phyloP scores from a whole-genome alignment of 2,888 invertebrate species.

The Tinea pellionella region DNA sequence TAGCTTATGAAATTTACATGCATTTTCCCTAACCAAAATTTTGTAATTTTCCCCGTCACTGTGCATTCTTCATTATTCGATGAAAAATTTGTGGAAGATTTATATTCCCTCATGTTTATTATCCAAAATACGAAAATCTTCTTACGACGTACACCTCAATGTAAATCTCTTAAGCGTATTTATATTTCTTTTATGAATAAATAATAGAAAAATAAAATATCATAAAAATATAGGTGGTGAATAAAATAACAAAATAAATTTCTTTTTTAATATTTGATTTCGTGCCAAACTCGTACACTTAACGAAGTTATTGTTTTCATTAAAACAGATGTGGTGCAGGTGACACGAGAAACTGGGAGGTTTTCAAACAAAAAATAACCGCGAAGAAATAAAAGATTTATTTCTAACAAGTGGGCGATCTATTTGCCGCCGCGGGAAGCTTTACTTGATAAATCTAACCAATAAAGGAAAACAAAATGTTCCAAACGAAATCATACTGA shows the following conservation, averaged over 20 bases:
- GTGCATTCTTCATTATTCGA: slow-evolving; percentile 29
- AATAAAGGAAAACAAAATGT: slow-evolving; percentile 59
- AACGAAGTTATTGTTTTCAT: background rate
- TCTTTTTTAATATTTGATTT: background rate
- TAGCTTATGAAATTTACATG: background rate
- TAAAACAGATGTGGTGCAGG: background rate
- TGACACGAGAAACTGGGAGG: background rate
- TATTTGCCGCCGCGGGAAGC: slow-evolving; percentile 40
- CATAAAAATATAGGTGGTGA: no score
- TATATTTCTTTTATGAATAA: no score
- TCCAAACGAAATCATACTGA: slow-evolving; percentile 24
- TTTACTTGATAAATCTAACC: slow-evolving; percentile 53
- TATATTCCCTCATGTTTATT: slow-evolving; percentile 31
- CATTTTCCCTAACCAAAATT: slow-evolving; percentile 9
- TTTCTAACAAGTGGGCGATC: slow-evolving; percentile 19
- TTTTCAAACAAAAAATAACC: slow-evolving; percentile 13
- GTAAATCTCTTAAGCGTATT: no score
- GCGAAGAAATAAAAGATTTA: slow-evolving; percentile 33
- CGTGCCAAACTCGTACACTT: background rate
- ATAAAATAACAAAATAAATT: background rate
- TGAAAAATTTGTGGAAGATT: slow-evolving; percentile 40
- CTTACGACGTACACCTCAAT: background rate
- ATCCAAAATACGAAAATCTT: background rate
- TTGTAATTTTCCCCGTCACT: slow-evolving; percentile 35
- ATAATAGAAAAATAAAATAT: no score